Base-by-base conservation (phyloP, 2,888 invertebrate species). In the Cordilura impudica region DNA sequence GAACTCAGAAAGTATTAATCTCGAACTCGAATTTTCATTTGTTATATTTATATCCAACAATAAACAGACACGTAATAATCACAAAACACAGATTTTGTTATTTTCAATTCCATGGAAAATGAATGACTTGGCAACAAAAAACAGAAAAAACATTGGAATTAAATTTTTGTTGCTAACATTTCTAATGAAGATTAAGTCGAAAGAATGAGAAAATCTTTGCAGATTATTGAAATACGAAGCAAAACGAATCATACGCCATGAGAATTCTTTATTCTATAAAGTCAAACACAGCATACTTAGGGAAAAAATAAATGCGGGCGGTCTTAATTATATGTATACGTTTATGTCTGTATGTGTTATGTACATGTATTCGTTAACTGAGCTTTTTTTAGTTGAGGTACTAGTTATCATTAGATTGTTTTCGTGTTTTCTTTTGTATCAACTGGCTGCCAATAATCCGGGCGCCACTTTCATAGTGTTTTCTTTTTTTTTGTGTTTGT, bases 21-120 rank as follows among this genome's bases (percentile, higher is more conserved):
- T n/a, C n/a, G n/a, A n/a, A n/a, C n/a, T n/a, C n/a, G n/a, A n/a
- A n/a, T n/a, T n/a, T n/a, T n/a, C n/a, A n/a, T n/a, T n/a, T n/a
- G n/a, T n/a, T n/a, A n/a, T n/a, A n/a, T n/a, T n/a, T n/a, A n/a
- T n/a, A n/a, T n/a, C n/a, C n/a, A n/a, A n/a, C n/a, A n/a, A n/a
- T n/a, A n/a, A n/a, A n/a, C n/a, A n/a, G n/a, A 99, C 99, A 90
- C 99, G 92, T 98, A 99, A 94, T 35, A 92, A 94, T 89, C 90
- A 91, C 89, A 51, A 89, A 43, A 75, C 14, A 65, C 60, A 67
- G 76, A 61, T 26, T 26, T 26, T 26, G 26, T 26, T 26, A 26
- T 6, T 4, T 26, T 4, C 12, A 39, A 39, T 39, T 39, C n/a
- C 35, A n/a, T n/a, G n/a, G 35, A 39, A 39, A n/a, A 39, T 39